Conservation (phyloP, 2,797 vertebrate species). For the Loriculus beryllinus region DNA sequence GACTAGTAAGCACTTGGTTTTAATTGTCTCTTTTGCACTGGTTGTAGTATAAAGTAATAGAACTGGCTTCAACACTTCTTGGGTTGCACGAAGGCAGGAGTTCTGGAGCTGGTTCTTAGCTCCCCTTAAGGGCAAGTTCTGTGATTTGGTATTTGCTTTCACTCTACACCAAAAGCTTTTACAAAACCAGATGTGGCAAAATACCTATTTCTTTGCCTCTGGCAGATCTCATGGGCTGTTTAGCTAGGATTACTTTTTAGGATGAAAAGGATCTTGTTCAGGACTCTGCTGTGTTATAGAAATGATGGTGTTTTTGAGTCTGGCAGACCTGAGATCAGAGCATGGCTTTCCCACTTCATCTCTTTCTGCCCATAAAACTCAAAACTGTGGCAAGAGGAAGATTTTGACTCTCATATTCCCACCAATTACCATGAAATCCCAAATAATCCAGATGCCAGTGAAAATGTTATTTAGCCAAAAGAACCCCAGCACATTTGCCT, state of each 20-base stretch:
- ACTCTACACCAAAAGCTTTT: neutral
- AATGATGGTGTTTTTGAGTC: neutral
- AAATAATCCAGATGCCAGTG: neutral
- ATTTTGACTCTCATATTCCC: neutral
- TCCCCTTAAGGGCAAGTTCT: neutral
- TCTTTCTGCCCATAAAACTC: neutral
- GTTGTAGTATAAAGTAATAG: neutral
- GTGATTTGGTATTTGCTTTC: neutral
- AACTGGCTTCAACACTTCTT: neutral
- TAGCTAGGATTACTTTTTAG: neutral
- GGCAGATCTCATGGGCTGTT: neutral
- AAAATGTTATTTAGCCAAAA: neutral
- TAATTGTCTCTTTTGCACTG: neutral
- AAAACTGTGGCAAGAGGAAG: accelerated
- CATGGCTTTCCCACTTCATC: neutral
- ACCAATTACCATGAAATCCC: neutral
- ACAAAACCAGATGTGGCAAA: neutral
- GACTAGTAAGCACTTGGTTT: neutral
- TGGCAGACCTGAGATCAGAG: neutral
- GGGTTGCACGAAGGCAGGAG: neutral
- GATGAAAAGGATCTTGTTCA: neutral
- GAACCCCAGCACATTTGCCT: neutral
- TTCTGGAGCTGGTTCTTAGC: neutral
- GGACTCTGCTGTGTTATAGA: neutral
- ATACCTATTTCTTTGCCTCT: neutral